Evolutionary conservation across 2,888 invertebrate species (phyloP), one percentile per base, ranked within the genome.

Genomic region (Yponomeuta plumbellus): DNA sequence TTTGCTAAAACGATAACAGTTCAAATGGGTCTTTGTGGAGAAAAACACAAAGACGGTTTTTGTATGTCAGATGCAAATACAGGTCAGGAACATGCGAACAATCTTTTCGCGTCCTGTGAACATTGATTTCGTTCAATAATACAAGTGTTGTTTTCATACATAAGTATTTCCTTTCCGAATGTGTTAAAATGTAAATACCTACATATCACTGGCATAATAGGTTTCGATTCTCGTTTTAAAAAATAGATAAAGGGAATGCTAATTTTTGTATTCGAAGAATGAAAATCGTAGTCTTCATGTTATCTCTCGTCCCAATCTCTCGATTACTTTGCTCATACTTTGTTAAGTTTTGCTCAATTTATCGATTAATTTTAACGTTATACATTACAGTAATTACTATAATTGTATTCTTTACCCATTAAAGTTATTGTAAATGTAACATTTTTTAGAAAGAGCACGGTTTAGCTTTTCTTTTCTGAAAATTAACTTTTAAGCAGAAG

Each of bases 321-420:
- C 76, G 80, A 84, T 78, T 77, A 72, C 74, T 81, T 85, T 88
- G 88, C 90, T 90, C 90, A 90, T 78, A 80, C 81, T 86, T 84
- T 81, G 88, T 89, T 90, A 90, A 87, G 86, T 89, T 86, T 88
- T 90, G 90, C 90, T 90, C 90, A 90, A 89, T 84, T 87, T 78
- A 40, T 44, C 80, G 77, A 80, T 86, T 80, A 80, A 75, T 77
- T 79, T 75, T 84, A 81, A 83, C 77, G 80, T 85, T 84, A 84
- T 78, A 78, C 75, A 70, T 80, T 86, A 26, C 23, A 62, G 17
- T 62, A 39, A 65, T 65, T 57, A 26, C 56, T 57, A 21, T 77
- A 78, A 74, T 76, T 76, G 74, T 72, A 81, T 56, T 66, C 22
- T 39, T 66, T 74, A 74, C 68, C 17, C 44, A 52, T 80, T 81